Conservation (phyloP, 2,797 vertebrate species). For the Cephalopachus bancanus region DNA sequence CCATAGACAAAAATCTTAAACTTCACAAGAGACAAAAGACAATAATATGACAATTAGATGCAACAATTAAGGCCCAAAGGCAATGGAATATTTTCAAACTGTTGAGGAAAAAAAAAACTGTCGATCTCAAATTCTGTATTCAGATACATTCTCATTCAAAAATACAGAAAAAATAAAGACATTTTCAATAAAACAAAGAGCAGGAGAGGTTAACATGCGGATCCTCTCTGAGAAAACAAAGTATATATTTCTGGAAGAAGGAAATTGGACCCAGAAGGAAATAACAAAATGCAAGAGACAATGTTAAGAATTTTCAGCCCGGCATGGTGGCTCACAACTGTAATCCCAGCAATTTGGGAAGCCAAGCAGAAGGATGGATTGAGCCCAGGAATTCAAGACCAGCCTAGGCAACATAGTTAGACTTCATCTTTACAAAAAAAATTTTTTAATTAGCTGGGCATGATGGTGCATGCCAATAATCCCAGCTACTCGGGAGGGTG, state of each 20-base stretch:
- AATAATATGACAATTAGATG: constrained; percentile 1
- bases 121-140: background rate
- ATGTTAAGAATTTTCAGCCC: background rate
- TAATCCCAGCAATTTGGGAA: too few species aligned
- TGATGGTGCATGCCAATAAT: too few species aligned
- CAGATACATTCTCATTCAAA: background rate
- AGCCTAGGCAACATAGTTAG: too few species aligned
- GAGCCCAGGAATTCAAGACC: too few species aligned
- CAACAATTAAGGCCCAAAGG: background rate
- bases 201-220: background rate
- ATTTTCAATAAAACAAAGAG: constrained; percentile 12
- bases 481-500: too few species aligned
- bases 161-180: background rate
- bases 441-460: too few species aligned
- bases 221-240: background rate
- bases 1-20: constrained; percentile 43
- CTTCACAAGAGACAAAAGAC: background rate
- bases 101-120: background rate
- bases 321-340: too few species aligned
- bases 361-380: too few species aligned
- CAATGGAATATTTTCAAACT: background rate
- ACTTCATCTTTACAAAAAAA: too few species aligned
- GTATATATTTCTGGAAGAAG: background rate
- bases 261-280: background rate
- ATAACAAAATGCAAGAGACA: background rate